phyloP scores from a whole-genome alignment of 2,113 vertebrate genomes.

The Plestiodon gilberti region DNA sequence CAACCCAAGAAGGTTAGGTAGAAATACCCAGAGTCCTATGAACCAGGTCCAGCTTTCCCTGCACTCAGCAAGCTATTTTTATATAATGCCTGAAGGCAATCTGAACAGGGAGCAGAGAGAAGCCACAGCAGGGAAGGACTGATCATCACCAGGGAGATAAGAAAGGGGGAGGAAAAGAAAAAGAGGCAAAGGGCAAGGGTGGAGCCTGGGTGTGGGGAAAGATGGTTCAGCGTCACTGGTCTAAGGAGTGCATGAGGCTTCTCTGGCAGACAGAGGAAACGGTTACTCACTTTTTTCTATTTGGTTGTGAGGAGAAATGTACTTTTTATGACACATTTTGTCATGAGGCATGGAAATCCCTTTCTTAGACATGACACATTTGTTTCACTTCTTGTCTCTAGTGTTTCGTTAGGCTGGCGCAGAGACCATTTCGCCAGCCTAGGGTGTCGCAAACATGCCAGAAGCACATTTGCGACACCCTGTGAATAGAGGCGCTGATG shows the following conservation, averaged over 20 bases:
- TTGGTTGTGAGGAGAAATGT: background rate
- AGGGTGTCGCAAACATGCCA: too few species aligned
- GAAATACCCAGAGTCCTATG: background rate
- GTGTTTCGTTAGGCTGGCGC: too few species aligned
- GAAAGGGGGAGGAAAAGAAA: background rate
- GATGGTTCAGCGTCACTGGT: background rate
- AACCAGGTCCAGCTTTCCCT: background rate
- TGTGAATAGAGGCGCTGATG: too few species aligned
- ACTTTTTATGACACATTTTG: background rate
- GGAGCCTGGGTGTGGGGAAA: background rate
- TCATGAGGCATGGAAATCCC: background rate
- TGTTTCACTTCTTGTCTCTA: background rate
- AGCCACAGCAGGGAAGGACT: background rate
- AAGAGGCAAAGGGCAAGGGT: background rate
- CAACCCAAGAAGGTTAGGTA: background rate
- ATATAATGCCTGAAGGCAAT: background rate
- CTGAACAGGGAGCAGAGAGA: conserved; percentile 1
- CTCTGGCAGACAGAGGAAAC: background rate
- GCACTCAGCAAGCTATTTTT: background rate
- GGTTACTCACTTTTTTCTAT: background rate
- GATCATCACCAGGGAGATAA: background rate
- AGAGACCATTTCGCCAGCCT: too few species aligned
- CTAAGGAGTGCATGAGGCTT: background rate
- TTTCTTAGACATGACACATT: background rate
- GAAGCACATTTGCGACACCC: too few species aligned